A percentile compares a stretch with the other conserved stretches of the same genome.
Conservation (phyloP, 92 coral and sea anemone genomes). For the Porites evermanni region DNA sequence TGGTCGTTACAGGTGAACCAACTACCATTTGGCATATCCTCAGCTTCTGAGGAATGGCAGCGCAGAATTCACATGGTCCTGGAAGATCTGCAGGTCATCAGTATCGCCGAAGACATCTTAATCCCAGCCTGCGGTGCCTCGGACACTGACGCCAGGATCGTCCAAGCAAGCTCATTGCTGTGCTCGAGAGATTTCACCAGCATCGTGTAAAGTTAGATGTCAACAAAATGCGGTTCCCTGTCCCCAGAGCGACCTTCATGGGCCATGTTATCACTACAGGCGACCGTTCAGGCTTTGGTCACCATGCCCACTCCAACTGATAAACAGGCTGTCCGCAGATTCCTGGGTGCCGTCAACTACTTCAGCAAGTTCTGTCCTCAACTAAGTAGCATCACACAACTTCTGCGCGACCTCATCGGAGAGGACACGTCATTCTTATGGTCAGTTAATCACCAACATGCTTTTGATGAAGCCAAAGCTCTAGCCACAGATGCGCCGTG, state of each 20-base stretch:
- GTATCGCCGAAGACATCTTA: slow-evolving; percentile 50
- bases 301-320: slow-evolving; percentile 47
- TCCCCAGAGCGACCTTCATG: slow-evolving; percentile 36
- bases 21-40: slow-evolving; percentile 51
- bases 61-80: slow-evolving; percentile 53
- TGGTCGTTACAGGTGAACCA: slow-evolving; percentile 47
- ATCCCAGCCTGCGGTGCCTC: slow-evolving; percentile 56
- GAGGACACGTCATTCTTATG: slow-evolving; percentile 43
- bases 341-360: slow-evolving; percentile 58
- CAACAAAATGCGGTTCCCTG: slow-evolving; percentile 51
- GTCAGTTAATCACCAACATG: slow-evolving; percentile 56
- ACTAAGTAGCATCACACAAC: slow-evolving; percentile 56
- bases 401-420: slow-evolving; percentile 43
- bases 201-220: slow-evolving; percentile 44
- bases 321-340: slow-evolving; percentile 48
- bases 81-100: slow-evolving; percentile 47
- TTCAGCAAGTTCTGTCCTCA: slow-evolving; percentile 64
- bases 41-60: slow-evolving; percentile 59
- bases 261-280: slow-evolving; percentile 61
- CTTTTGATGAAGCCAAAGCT: slow-evolving; percentile 47
- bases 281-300: slow-evolving; percentile 39
- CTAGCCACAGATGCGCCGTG: slow-evolving; percentile 57
- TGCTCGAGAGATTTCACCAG: slow-evolving; percentile 41
- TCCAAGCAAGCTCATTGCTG: slow-evolving; percentile 42
- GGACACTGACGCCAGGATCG: slow-evolving; percentile 22